Percentiles rank a stretch among this genome's conserved stretches.
phyloP scores from a whole-genome alignment of 2,113 vertebrate genomes.

The Aythya baeri region DNA sequence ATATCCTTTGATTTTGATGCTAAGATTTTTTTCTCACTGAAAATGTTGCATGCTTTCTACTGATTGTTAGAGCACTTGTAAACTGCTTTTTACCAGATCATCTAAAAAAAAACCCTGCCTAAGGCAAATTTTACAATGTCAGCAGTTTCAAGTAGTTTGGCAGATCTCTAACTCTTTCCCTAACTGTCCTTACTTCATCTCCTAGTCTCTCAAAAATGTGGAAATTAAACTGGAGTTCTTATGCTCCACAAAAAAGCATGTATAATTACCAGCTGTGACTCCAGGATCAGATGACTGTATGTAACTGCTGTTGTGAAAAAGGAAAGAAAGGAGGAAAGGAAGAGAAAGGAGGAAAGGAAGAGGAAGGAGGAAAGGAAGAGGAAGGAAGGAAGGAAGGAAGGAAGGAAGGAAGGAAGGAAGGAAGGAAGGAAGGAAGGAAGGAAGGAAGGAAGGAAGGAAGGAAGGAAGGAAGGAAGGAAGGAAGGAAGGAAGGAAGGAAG shows the following conservation, averaged over 20 bases:
- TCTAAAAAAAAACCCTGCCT: not conserved
- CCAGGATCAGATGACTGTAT: not conserved
- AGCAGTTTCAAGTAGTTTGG: conserved; percentile 5
- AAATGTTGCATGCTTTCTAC: not conserved
- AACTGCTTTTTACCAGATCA: not conserved
- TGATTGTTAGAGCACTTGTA: not conserved
- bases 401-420: too few relatives aligned
- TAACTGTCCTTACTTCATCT: not conserved
- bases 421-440: too few relatives aligned
- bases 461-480: not conserved
- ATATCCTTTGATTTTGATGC: not conserved
- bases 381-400: not conserved
- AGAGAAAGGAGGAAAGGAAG: not conserved
- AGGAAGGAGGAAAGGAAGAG: not conserved
- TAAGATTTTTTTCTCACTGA: not conserved
- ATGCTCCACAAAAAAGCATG: not conserved
- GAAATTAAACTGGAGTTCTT: not conserved
- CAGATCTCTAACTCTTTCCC: not conserved
- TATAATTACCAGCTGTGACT: not conserved
- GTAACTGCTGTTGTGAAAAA: not conserved
- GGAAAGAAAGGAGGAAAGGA: not conserved
- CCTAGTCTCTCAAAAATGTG: not conserved
- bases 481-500: not conserved
- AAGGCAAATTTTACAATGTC: not conserved
- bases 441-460: too few relatives aligned